Base-by-base conservation (phyloP, 2,888 invertebrate genomes). In the Epinotia nisella region DNA sequence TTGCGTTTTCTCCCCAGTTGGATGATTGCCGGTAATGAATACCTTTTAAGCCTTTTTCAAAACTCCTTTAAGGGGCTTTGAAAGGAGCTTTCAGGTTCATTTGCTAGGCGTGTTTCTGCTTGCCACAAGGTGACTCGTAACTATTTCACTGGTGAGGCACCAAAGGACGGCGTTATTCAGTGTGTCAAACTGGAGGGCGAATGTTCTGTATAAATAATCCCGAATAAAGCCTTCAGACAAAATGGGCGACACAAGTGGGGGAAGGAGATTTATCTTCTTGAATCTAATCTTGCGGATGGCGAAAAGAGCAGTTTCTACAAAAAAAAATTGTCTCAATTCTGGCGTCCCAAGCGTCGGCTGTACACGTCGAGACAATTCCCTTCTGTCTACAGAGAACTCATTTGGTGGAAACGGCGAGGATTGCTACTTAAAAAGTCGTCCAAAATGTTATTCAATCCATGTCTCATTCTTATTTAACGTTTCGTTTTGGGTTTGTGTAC, bases 261-360 rank as follows among this genome's bases (percentile, higher is more conserved):
- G 86, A 84, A 85, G 82, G 84, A 86, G 91, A 93, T 92, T 91
- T 93, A 93, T 92, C 87, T 89, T 83, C 88, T 88, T 85, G 90
- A 90, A 91, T 92, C 89, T 92, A 92, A 92, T 92, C 91, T 92
- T 89, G 90, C 81, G 90, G 89, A 90, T 91, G 87, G 89, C 84
- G 87, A 90, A 90, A 90, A 87, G 88, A 91, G 88, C 89, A 89
- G 87, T 88, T 89, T 87, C 81, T 86, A 87, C 86, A 88, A 85
- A 89, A 88, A 17, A 88, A 79, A 78, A 79, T 81, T 73, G 85
- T 88, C 86, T 87, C 85, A 84, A 85, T 87, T 87, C 82, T 83
- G 83, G 84, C 82, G 83, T 83, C 79, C 78, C 79, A 76, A 79
- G 78, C 79, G 78, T 79, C 77, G 78, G 82, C 81, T 84, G 83